phyloP scores from a whole-genome alignment of 2,113 vertebrate species.

The Urocolius indicus region DNA sequence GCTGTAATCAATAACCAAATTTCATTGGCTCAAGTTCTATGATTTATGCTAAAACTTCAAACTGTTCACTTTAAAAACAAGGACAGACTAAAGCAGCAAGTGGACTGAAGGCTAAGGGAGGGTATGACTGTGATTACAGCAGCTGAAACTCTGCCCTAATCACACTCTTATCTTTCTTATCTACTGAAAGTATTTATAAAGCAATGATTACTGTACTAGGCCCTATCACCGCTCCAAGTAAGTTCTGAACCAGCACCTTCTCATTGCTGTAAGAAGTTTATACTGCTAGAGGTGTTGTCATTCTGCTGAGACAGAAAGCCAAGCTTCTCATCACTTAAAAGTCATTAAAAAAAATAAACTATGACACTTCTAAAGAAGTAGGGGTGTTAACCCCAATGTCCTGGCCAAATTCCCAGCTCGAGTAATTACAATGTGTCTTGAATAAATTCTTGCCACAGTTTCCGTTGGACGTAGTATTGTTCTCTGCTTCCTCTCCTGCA shows the following conservation, averaged over 20 bases:
- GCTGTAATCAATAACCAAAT: not conserved
- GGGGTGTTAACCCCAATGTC: conserved; percentile 58
- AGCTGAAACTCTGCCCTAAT: conserved; percentile 31
- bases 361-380: conserved; percentile 34
- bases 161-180: conserved; percentile 57
- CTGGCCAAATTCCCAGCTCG: conserved; percentile 33
- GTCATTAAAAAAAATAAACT: conserved; percentile 52
- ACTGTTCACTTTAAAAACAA: not conserved
- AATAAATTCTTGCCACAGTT: conserved; percentile 64
- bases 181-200: conserved; percentile 50
- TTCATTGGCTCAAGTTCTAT: not conserved
- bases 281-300: not conserved
- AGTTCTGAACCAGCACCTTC: conserved; percentile 14
- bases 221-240: not conserved
- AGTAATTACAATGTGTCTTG: conserved; percentile 45
- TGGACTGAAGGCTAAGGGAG: not conserved
- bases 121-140: not conserved
- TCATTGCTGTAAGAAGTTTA: not conserved
- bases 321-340: conserved; percentile 32
- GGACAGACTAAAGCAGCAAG: not conserved
- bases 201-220: conserved; percentile 5
- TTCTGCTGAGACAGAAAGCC: conserved; percentile 51
- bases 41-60: not conserved
- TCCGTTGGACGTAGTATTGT: conserved; percentile 51
- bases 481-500: conserved; percentile 55